phyloP scores from a whole-genome alignment of 1,140 invertebrate species.

The Drosophila ogumai region DNA sequence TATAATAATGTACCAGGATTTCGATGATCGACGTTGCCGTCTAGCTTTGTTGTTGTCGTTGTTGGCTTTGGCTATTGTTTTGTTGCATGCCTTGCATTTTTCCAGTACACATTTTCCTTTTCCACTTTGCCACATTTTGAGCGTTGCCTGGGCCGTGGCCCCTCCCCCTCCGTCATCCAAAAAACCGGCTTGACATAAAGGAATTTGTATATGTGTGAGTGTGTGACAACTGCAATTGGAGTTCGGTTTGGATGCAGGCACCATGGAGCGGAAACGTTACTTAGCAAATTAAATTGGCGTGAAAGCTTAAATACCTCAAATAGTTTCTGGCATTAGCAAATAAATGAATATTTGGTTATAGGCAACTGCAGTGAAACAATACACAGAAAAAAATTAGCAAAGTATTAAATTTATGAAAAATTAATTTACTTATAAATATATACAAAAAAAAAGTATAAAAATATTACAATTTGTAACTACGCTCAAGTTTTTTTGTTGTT shows the following conservation, averaged over 20 bases:
- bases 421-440: too few species aligned
- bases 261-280: slow-evolving; percentile 29
- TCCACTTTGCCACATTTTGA: slow-evolving; percentile 67
- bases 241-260: slow-evolving; percentile 41
- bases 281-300: slow-evolving; percentile 42
- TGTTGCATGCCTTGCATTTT: slow-evolving; percentile 67
- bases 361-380: neutral
- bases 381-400: neutral
- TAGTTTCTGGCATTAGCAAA: slow-evolving; percentile 22
- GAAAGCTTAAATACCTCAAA: slow-evolving; percentile 34
- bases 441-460: too few species aligned
- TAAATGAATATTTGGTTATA: neutral
- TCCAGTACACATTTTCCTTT: slow-evolving; percentile 59
- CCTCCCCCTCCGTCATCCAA: neutral
- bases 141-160: slow-evolving; percentile 43
- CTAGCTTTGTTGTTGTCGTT: slow-evolving; percentile 30
- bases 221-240: slow-evolving; percentile 48
- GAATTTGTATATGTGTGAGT: slow-evolving; percentile 20
- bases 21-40: slow-evolving; percentile 58
- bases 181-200: slow-evolving; percentile 67
- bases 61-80: slow-evolving; percentile 37
- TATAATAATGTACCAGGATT: slow-evolving; percentile 74
- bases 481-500: too few species aligned
- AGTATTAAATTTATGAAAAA: neutral
- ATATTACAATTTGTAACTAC: too few species aligned